These are phyloP conservation scores for Bemisia tabaci DNA, from an alignment of 1,140 invertebrate genomes.

Conservation along the genomic window DNA sequence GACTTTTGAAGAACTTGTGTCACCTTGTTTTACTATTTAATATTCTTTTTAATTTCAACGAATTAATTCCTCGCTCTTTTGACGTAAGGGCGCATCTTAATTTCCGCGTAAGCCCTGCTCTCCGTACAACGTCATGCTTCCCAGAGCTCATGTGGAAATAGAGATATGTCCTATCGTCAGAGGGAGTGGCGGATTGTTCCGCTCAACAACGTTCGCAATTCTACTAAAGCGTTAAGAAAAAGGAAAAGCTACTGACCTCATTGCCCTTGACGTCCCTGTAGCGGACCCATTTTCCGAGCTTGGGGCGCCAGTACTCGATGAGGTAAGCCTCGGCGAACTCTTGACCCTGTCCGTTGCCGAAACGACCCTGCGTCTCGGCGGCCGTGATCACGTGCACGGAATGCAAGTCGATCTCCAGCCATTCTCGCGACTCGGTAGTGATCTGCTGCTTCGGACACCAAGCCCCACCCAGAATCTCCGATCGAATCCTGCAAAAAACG, in stretches of 20 bases:
- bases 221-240: background rate
- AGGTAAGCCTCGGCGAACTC: slow-evolving; percentile 66
- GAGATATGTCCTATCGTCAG: no score
- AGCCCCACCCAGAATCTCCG: slow-evolving; percentile 65
- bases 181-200: no score
- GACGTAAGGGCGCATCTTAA: no score
- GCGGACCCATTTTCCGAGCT: slow-evolving; percentile 53
- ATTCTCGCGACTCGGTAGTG: slow-evolving; percentile 55
- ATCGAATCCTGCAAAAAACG: slow-evolving; percentile 47
- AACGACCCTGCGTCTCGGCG: slow-evolving; percentile 72
- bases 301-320: slow-evolving; percentile 62
- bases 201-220: no score
- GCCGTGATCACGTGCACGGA: slow-evolving; percentile 58
- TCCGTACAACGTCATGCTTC: no score
- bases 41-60: no score
- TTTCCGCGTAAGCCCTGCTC: no score
- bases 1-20: no score
- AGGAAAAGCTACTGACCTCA: slow-evolving; percentile 44
- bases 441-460: slow-evolving; percentile 71
- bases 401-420: slow-evolving; percentile 62
- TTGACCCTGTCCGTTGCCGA: slow-evolving; percentile 68
- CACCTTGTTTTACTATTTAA: no score
- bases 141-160: no score
- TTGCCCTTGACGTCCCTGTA: slow-evolving; percentile 51
- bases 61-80: no score